Evolutionary conservation across 1,140 invertebrate genomes (phyloP), one percentile per base, ranked within the genome.

Genomic region (Steinernema feltiae): DNA sequence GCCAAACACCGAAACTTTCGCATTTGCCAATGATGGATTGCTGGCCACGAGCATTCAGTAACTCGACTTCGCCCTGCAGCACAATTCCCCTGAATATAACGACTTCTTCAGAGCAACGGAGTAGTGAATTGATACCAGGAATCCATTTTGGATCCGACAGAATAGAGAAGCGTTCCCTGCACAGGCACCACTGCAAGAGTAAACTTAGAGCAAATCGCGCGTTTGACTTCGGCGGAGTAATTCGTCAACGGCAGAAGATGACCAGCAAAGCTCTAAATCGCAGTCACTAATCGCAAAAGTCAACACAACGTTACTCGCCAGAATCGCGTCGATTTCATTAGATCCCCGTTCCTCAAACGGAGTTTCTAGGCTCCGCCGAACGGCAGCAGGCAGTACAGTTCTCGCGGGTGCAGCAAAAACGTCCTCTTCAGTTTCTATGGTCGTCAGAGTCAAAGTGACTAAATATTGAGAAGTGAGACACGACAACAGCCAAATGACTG

Each of bases 1-100:
- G 95, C 46, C 94, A 90, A 83, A 97, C 96, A 32, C 97, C 97
- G 89, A 98, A 99, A 84, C 93, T 90, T 74, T 98, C 95, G 30
- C 96, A 96, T 27, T 27, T 63, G 15, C 7, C 12, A 3, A 63
- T 3, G 2, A 63, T 3, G 3, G 53, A n/a, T 63, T 27, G 12
- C 3, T 27, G 12, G 3, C 53, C 53, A 15, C 24, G 12, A 27
- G 12, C 24, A 21, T 27, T 63, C 53, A 27, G 3, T 63, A 21
- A 63, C 53, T 63, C 53, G 7, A 63, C 53, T 21, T 63, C 53
- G 53, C 53, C 53, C 12, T 63, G 7, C 53, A 63, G 53, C 3
- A 63, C 24, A 17, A 63, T 63, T 3, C 53, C 24, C 53, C 53
- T 63, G 24, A 63, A 63, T 15, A 7, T 7, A 41, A 41, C 7